Base-by-base conservation (phyloP, 2,888 invertebrate genomes). In the Anticlea derivata region DNA sequence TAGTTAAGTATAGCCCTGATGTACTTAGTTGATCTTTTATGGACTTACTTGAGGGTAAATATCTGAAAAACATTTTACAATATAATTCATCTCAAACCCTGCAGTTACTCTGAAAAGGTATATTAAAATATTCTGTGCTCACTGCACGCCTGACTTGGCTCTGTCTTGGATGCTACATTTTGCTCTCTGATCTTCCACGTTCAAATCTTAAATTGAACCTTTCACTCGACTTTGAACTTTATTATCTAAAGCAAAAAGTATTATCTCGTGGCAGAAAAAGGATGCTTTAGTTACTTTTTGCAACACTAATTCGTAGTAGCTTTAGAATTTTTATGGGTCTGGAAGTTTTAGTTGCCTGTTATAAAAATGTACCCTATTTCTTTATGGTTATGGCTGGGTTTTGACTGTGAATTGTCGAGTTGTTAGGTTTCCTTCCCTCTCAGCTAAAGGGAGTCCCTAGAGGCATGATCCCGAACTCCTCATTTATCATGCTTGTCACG, bases 401-500 rank as follows among this genome's bases (percentile, higher is more conserved):
- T 80, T 50, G 60, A 38, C 39, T 63, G 60, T 34, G 33, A 33
- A 47, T 53, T 46, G 55, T 44, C 43, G 57, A 64, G 73, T 73
- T 73, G 73, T 73, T 78, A 72, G 72, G 72, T 77, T 86, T 78
- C n/a, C 73, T 78, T 78, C 64, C 63, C 67, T 78, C 71, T 68
- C 70, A 79, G 78, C 78, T 79, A 75, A 78, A 86, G 83, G 81
- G 78, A 77, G 76, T 85, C 88, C 85, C 88, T 60, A 60, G 86
- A 80, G 89, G 83, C 83, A 76, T 88, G 88, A 87, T 86, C 86
- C 84, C 84, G 81, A 78, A 80, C 75, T 84, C 72, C 80, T 82
- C 85, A 86, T 89, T 86, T 86, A 87, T 87, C 86, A 88, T 87
- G 83, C 89, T 83, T 86, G 89, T 88, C 90, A 88, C 88, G 89